Conservation (phyloP, 1,140 invertebrate species). For the Glomeris maerens region DNA sequence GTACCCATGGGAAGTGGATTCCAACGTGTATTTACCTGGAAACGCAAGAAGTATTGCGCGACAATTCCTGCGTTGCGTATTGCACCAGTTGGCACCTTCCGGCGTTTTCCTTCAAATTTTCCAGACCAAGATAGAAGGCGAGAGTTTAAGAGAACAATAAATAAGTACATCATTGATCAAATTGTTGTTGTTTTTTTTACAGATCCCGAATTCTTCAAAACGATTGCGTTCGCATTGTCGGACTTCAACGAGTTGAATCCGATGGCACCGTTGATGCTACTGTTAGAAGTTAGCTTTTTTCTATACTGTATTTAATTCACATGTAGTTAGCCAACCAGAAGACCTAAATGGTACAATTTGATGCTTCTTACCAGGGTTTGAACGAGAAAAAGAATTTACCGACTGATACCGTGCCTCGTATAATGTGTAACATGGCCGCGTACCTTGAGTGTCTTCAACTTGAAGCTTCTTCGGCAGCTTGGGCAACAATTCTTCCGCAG, state of each 20-base stretch:
- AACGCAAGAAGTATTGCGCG: slow-evolving; percentile 83
- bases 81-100: slow-evolving; percentile 91
- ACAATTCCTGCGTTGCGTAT: slow-evolving; percentile 88
- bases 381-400: slow-evolving; percentile 78
- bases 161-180: slow-evolving; percentile 3
- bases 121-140: slow-evolving; percentile 69
- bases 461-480: slow-evolving; percentile 56
- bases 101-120: slow-evolving; percentile 94
- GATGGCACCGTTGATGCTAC: slow-evolving; percentile 74
- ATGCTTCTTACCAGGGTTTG: slow-evolving; percentile 47
- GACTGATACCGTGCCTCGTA: slow-evolving; percentile 51
- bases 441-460: slow-evolving; percentile 84
- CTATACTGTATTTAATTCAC: no score
- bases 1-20: slow-evolving; percentile 80
- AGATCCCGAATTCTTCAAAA: slow-evolving; percentile 74
- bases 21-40: slow-evolving; percentile 69
- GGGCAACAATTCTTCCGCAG: slow-evolving; percentile 50
- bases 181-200: slow-evolving; percentile 23
- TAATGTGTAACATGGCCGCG: slow-evolving; percentile 75
- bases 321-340: no score
- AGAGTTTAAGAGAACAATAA: slow-evolving; percentile 5
- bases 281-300: slow-evolving; percentile 76
- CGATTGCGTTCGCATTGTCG: slow-evolving; percentile 76
- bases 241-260: slow-evolving; percentile 96
- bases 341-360: no score